Base-by-base conservation (phyloP, 2,113 vertebrate genomes). In the Picathartes gymnocephalus region DNA sequence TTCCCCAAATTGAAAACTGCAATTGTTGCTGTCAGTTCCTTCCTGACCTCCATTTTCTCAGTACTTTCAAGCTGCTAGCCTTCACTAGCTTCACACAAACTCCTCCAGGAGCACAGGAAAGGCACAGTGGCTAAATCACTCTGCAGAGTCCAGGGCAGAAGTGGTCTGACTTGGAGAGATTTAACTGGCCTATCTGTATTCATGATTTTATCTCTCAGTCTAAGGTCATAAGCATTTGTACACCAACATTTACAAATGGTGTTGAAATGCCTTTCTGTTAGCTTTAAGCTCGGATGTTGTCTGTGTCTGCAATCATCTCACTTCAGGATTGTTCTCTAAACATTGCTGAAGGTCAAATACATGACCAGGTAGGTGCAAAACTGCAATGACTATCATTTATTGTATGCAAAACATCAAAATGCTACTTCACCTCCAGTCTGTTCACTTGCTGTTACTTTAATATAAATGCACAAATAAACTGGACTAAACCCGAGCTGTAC, bases 201-300 rank as follows among this genome's bases (percentile, higher is more conserved):
- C 58, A 24, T 11, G 31, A 76, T 48, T 92, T 73, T 53, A 17
- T 80, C 73, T 21, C 89, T 77, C 73, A 83, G 15, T 53, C 40
- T 80, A 88, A 95, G 93, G 94, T 37, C 80, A 37, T 21, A 22
- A 65, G 30, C 37, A 86, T 25, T 28, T 16, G 27, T 8, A 72
- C 0, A 6, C 40, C 76, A 91, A 48, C 37, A 21, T 80, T 76
- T 88, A 82, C 80, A 83, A 83, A 91, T 7, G 9, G 42, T 88
- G 86, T 80, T 91, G 94, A 86, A 93, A 92, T 50, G 45, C 44
- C 48, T 22, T 30, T 90, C 68, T 92, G 89, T 89, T 92, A 89
- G 47, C 56, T 91, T 89, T 89, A 50, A 70, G 47, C 39, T 87
- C 0, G 0, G 60, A 95, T 68, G 61, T 50, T 84, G 35, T 62